Evolutionary conservation across 2,888 invertebrate species (phyloP), one percentile per base, ranked within the genome.

Genomic region (Acanthopleura granulata): DNA sequence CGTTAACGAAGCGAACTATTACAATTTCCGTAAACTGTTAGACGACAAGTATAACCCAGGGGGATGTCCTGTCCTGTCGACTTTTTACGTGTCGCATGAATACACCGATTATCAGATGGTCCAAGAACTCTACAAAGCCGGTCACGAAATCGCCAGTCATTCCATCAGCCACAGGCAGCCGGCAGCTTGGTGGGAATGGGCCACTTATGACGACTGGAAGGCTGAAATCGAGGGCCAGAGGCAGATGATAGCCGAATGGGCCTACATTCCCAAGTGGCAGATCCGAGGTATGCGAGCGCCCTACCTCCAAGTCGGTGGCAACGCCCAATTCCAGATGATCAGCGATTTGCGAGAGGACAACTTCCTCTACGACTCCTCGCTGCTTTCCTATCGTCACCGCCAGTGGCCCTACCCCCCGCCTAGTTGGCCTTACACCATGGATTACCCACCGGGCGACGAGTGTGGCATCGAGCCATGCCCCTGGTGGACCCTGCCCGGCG

Each of bases 41-140:
- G 78, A 78, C 0, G 81, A 82, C 1, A 75, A 81, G 14, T 80
- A 78, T 75, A 95, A 95, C 89, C 93, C 93, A 0, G 94, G 95
- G 86, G 92, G 92, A 0, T 94, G 93, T 76, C 91, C 91, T 0
- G 92, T 93, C 96, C 86, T 96, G 95, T 97, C 96, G 73, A 98
- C 98, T 66, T 98, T 99, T 93, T 99, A 98, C 92, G 97, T 98
- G 78, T 97, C 97, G 72, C 98, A 98, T 91, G 98, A 99, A 92
- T 98, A 98, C 98, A 99, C 98, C 75, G 97, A 98, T 92, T 99
- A 99, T 92, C 95, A 97, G 91, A 96, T 97, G 93, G 98, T 99
- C 79, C 97, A 97, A 92, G 97, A 97, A 92, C 93, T 99, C 80
- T 97, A 97, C 92, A 93, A 97, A 83, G 94, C 94, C 88, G 98